phyloP scores from a whole-genome alignment of 2,888 invertebrate genomes.

The Molorchus minor region DNA sequence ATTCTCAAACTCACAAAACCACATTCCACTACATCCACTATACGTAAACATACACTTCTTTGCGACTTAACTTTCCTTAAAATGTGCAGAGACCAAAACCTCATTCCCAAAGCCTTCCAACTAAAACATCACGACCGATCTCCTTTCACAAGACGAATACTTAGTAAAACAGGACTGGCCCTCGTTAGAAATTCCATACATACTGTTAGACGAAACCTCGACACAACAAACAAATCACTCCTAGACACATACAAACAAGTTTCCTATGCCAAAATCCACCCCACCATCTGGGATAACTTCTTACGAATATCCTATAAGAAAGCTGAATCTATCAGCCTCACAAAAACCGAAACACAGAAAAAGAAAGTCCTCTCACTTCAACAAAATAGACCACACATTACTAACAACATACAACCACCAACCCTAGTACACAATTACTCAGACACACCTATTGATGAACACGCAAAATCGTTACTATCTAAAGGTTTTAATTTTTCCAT shows the following conservation, averaged over 20 bases:
- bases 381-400: background rate
- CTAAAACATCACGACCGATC: background rate
- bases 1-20: too few relatives aligned
- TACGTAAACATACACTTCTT: background rate
- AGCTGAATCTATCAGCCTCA: constrained; percentile 8
- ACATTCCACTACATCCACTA: too few relatives aligned
- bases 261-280: background rate
- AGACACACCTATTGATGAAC: too few relatives aligned
- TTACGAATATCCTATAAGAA: background rate
- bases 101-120: background rate
- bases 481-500: background rate
- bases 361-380: background rate
- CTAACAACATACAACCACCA: background rate
- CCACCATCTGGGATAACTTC: background rate
- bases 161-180: background rate
- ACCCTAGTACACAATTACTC: background rate
- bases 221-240: background rate
- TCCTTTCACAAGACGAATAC: background rate
- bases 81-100: background rate
- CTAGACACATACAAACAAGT: background rate
- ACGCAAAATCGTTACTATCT: background rate
- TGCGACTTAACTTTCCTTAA: background rate
- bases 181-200: too few relatives aligned
- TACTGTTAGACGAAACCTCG: background rate
- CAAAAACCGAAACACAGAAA: background rate